Conservation (phyloP, 92 coral and sea anemone species). For the Galaxea fascicularis region DNA sequence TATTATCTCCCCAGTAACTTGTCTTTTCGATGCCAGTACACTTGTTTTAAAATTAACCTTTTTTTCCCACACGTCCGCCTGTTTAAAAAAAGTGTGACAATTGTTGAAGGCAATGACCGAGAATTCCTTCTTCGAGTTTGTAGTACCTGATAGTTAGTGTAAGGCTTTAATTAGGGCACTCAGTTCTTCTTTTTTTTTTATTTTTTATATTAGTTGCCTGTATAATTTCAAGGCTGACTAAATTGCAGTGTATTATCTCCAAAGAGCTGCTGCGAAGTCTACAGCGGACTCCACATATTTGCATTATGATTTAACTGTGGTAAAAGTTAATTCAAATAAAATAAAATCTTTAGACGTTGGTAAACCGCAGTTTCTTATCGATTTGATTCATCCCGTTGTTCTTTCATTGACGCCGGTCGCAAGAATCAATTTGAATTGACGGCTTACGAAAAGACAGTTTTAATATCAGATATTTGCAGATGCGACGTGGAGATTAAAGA, state of each 20-base stretch:
- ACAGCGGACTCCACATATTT: background rate
- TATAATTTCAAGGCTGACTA: background rate
- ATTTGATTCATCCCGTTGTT: background rate
- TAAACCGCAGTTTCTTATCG: conserved; percentile 28
- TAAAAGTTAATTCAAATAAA: conserved; percentile 29
- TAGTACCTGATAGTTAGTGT: no score
- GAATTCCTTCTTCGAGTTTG: no score
- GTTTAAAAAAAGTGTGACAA: background rate
- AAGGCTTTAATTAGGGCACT: no score
- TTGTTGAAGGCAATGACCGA: no score
- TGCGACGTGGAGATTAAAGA: conserved; percentile 23
- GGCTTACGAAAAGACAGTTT: conserved; percentile 16
- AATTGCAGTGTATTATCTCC: background rate
- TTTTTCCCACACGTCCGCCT: background rate
- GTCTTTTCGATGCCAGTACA: no score
- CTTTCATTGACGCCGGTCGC: conserved; percentile 14
- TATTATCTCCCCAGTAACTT: background rate
- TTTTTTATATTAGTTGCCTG: background rate
- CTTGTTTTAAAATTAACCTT: background rate
- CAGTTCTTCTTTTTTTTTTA: no score
- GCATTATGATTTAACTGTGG: background rate
- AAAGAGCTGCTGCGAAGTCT: background rate
- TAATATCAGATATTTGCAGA: conserved; percentile 47
- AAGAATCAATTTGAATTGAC: conserved; percentile 23
- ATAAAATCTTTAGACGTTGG: background rate